These are phyloP conservation scores for Chydorus sphaericus DNA, from an alignment of 2,888 invertebrate species.

Conservation along the genomic window DNA sequence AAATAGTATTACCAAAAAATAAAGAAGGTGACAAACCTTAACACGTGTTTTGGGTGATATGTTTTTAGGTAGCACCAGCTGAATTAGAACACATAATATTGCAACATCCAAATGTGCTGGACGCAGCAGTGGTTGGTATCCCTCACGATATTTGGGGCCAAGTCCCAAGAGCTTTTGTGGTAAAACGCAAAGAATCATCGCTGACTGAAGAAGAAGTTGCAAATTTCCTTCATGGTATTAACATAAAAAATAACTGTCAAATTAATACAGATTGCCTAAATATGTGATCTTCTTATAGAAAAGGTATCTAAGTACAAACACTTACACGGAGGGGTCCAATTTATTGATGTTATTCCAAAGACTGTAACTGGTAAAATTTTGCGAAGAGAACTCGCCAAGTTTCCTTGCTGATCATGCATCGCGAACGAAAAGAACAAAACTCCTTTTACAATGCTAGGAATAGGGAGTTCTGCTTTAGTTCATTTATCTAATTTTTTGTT, in stretches of 20 bases:
- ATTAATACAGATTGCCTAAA: background rate
- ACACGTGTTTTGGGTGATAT: too few relatives aligned
- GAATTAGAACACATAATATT: conserved; percentile 68
- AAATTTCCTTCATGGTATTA: conserved; percentile 29
- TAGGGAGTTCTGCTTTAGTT: too few relatives aligned
- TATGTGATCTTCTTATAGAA: conserved; percentile 24
- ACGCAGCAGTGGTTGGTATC: conserved; percentile 65
- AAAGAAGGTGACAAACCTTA: too few relatives aligned
- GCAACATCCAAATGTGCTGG: conserved; percentile 50
- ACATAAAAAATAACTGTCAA: background rate
- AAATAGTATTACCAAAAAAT: too few relatives aligned
- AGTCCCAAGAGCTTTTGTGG: conserved; percentile 59
- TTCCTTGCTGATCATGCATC: too few relatives aligned
- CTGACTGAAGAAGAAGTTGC: conserved; percentile 41
- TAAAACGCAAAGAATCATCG: conserved; percentile 38
- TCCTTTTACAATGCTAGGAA: too few relatives aligned
- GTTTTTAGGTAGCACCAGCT: conserved; percentile 57
- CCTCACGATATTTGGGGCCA: conserved; percentile 59
- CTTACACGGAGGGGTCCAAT: conserved; percentile 56
- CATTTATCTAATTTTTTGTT: too few relatives aligned
- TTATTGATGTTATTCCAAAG: conserved; percentile 58
- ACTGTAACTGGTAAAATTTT: conserved; percentile 65
- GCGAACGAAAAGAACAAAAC: too few relatives aligned
- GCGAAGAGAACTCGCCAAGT: too few relatives aligned
- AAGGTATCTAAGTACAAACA: conserved; percentile 56